Percentiles rank a stretch among this genome's conserved stretches.
phyloP scores from a whole-genome alignment of 2,888 invertebrate genomes.

The Ferdinandea cuprea region DNA sequence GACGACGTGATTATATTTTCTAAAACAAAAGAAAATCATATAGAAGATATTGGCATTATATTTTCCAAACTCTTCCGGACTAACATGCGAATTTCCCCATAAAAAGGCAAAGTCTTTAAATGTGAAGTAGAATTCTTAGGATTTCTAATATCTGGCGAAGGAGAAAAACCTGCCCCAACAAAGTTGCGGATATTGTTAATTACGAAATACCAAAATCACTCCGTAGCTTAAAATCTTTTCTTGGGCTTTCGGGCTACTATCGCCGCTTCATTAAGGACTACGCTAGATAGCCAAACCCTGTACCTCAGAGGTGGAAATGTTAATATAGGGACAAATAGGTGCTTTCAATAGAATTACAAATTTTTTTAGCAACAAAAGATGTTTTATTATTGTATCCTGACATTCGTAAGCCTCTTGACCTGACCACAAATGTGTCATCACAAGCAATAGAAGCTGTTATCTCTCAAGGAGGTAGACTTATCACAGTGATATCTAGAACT shows the following conservation, averaged over 20 bases:
- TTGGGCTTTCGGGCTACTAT: constrained; percentile 27
- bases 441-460: constrained; percentile 77
- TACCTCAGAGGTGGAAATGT: constrained; percentile 48
- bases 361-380: not conserved
- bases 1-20: constrained; percentile 44
- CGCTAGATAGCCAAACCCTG: constrained; percentile 16
- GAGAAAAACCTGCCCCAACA: not conserved
- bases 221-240: constrained; percentile 28
- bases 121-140: constrained; percentile 35
- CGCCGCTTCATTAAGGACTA: constrained; percentile 4
- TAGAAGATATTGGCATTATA: constrained; percentile 7
- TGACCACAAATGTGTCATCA: constrained; percentile 77
- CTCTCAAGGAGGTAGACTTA: constrained; percentile 76
- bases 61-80: constrained; percentile 10
- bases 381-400: constrained; percentile 48
- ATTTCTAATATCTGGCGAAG: constrained; percentile 14
- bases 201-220: constrained; percentile 9
- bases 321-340: constrained; percentile 30
- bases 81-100: constrained; percentile 35
- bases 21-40: constrained; percentile 10
- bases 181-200: constrained; percentile 1
- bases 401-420: constrained; percentile 43
- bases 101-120: constrained; percentile 42
- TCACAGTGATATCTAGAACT: constrained; percentile 77
- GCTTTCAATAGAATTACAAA: constrained; percentile 44